These are phyloP conservation scores for Drosophila baimaii DNA, from an alignment of 1,140 invertebrate species.

Conservation along the genomic window DNA sequence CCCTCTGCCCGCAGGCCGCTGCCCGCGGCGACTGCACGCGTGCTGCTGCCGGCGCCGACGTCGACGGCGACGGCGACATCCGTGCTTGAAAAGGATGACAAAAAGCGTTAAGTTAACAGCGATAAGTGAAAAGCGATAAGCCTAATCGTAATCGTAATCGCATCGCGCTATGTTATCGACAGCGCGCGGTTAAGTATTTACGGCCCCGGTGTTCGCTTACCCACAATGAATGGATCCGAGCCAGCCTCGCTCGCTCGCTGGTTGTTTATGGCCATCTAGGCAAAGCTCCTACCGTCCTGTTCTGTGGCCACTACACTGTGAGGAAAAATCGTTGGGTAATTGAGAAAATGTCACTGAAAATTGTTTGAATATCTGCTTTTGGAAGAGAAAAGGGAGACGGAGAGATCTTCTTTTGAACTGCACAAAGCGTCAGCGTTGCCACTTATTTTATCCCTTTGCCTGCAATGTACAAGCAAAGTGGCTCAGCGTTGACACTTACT, in stretches of 20 bases:
- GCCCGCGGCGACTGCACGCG: constrained; percentile 63
- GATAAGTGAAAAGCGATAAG: constrained; percentile 29
- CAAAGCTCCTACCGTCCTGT: background rate
- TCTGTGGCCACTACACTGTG: background rate
- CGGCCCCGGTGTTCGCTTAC: constrained; percentile 34
- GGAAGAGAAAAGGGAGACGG: background rate
- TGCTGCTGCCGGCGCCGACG: constrained; percentile 22
- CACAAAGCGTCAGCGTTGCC: background rate
- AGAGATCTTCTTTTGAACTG: background rate
- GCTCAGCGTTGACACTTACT: too few relatives aligned
- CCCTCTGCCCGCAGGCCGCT: background rate
- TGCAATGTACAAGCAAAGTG: too few relatives aligned
- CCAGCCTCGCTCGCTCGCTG: constrained; percentile 2
- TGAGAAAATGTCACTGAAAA: background rate
- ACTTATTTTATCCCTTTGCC: too few relatives aligned
- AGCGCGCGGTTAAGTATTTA: constrained; percentile 36
- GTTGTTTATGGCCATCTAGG: constrained; percentile 40
- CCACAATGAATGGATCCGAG: constrained; percentile 32
- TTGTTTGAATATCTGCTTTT: background rate
- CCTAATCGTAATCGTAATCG: constrained; percentile 52
- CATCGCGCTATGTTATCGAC: constrained; percentile 34
- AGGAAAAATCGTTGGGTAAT: background rate
- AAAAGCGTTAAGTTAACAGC: constrained; percentile 36
- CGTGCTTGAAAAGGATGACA: constrained; percentile 29
- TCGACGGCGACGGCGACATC: background rate